Conservation (phyloP, 2,113 vertebrate genomes). For the Corydoras maculifer region DNA sequence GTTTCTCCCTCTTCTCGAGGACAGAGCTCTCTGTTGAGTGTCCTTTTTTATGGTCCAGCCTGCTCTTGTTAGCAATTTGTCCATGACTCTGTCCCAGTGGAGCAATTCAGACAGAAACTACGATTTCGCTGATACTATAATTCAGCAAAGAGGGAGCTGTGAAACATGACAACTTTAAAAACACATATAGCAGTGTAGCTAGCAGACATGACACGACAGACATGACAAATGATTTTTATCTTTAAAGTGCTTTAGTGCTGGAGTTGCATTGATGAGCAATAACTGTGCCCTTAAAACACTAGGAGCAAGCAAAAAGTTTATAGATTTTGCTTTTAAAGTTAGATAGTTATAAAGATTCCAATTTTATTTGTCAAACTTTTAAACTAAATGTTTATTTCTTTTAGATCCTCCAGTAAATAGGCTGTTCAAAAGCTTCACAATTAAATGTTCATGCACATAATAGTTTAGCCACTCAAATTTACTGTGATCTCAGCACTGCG, state of each 20-base stretch:
- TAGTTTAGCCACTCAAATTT: not conserved
- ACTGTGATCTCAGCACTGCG: not conserved
- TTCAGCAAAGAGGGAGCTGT: slow-evolving; percentile 22
- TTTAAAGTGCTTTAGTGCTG: slow-evolving; percentile 15
- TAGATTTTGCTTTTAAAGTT: not conserved
- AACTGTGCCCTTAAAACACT: slow-evolving; percentile 3
- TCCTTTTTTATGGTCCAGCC: slow-evolving; percentile 34
- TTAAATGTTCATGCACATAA: slow-evolving; percentile 3
- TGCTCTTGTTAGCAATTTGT: slow-evolving; percentile 36
- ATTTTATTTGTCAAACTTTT: too few relatives aligned
- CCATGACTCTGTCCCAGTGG: slow-evolving; percentile 23
- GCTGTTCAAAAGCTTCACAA: not conserved
- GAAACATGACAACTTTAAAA: slow-evolving; percentile 31
- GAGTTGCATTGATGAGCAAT: slow-evolving; percentile 26
- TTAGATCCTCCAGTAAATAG: not conserved
- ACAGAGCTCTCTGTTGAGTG: slow-evolving; percentile 27
- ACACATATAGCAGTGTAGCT: slow-evolving; percentile 11
- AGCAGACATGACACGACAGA: not conserved
- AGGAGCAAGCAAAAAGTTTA: slow-evolving; percentile 1
- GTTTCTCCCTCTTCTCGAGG: not conserved
- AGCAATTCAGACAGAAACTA: slow-evolving; percentile 34
- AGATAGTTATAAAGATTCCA: not conserved
- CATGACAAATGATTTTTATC: slow-evolving; percentile 6
- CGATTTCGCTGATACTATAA: slow-evolving; percentile 27
- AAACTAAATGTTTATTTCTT: not conserved